Evolutionary conservation across 2,888 invertebrate genomes (phyloP), one percentile per base, ranked within the genome.

Genomic region (Chrysotoxum bicinctum): DNA sequence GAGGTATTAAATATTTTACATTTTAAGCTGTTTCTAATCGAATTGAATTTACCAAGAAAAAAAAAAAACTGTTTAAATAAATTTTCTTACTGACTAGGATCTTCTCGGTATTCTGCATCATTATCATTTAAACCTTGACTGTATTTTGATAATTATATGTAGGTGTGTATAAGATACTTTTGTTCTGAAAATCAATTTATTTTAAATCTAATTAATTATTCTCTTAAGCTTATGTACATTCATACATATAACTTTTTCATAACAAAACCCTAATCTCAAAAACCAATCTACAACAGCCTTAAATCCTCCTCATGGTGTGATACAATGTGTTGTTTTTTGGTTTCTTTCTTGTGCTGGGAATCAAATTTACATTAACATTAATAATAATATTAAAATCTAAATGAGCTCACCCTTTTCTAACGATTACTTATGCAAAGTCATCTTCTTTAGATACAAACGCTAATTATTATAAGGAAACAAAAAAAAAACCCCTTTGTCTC

Each of bases 341-440:
- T 62, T 3, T 23, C 8, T 26, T 26, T 43, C 12, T 26, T 43
- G 26, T 5, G 16, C 2, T 19, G n/a, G 43, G 30, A 62, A 62
- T 62, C 21, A 62, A 45, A 43, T 62, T 45, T 23, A 60, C 58
- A 60, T 60, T 60, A 60, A 60, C 58, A 60, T 60, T 60, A 60
- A 58, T 60, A 21, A n/a, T 26, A 43, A 64, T 35, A 48, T 48
- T 48, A 12, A 66, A 35, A 35, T 50, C 66, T 19, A 50, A 66
- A 62, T n/a, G 48, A 66, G 43, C 7, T 19, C 2, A 66, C 48
- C 66, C 66, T 30, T 64, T 64, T 45, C 12, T 12, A n/a, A 62
- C 64, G 45, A 45, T 64, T 45, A 45, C 45, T 64, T 32, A 64
- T 45, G 19, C 64, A 32, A 45, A 64, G 43, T 64, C 64, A 64